Conservation (phyloP, 2,888 invertebrate species). For the Aleiodes testaceus region DNA sequence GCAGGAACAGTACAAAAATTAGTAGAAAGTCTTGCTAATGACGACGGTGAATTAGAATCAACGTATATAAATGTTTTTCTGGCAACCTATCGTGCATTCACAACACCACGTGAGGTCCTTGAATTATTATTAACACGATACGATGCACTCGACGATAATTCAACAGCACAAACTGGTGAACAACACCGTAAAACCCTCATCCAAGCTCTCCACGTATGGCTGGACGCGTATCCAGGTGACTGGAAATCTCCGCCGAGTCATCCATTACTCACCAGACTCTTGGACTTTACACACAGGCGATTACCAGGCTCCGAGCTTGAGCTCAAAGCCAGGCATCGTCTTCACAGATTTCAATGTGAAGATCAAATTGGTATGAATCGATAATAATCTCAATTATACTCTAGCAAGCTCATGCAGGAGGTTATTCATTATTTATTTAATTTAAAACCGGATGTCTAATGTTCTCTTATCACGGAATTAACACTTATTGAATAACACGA, state of each 20-base stretch:
- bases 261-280: slow-evolving; percentile 85
- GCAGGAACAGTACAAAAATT: slow-evolving; percentile 95
- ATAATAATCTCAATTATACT: not conserved
- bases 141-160: slow-evolving; percentile 80
- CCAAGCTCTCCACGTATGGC: slow-evolving; percentile 95
- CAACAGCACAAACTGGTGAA: slow-evolving; percentile 76
- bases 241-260: slow-evolving; percentile 86
- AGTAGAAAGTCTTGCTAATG: slow-evolving; percentile 94
- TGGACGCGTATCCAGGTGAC: slow-evolving; percentile 98
- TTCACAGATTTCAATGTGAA: slow-evolving; percentile 82
- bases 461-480: slow-evolving; percentile 47
- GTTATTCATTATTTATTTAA: slow-evolving; percentile 10
- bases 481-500: slow-evolving; percentile 33
- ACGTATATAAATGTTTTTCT: slow-evolving; percentile 98
- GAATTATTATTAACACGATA: slow-evolving; percentile 86
- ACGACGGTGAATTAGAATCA: slow-evolving; percentile 96
- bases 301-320: slow-evolving; percentile 90
- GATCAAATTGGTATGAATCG: slow-evolving; percentile 68
- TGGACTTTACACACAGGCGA: slow-evolving; percentile 88
- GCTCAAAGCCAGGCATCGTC: slow-evolving; percentile 82
- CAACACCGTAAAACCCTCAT: slow-evolving; percentile 89
- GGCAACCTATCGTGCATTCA: slow-evolving; percentile 94
- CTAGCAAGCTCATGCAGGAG: not conserved
- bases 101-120: slow-evolving; percentile 89
- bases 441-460: slow-evolving; percentile 46